phyloP scores from a whole-genome alignment of 2,113 vertebrate species.

The Orientallactaga bullata region DNA sequence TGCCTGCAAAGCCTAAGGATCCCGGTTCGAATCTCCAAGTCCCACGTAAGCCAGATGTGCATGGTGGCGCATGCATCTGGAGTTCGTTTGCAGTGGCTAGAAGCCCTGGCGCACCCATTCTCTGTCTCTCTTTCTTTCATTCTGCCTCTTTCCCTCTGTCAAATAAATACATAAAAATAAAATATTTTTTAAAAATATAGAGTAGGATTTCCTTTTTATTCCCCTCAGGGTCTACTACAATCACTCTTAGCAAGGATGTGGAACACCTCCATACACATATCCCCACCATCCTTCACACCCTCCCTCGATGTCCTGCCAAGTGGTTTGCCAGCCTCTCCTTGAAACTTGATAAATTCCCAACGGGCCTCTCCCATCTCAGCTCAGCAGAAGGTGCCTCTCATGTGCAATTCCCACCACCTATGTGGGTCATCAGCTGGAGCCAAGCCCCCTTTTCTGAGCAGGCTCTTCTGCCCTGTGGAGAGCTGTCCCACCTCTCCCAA shows the following conservation, averaged over 20 bases:
- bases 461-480: not conserved
- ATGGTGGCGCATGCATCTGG: no score
- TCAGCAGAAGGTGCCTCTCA: not conserved
- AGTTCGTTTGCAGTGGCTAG: no score
- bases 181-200: no score
- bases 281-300: not conserved
- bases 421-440: not conserved
- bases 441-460: not conserved
- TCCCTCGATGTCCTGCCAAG: conserved; percentile 36
- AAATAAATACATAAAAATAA: no score
- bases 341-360: not conserved
- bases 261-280: not conserved
- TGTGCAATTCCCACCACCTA: not conserved
- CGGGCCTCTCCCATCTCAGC: not conserved
- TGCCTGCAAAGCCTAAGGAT: no score
- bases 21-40: no score
- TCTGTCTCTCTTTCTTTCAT: no score
- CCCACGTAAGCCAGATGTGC: no score
- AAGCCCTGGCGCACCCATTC: no score
- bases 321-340: not conserved
- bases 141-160: no score
- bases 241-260: not conserved
- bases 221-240: not conserved
- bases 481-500: not conserved
- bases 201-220: not conserved